Evolutionary conservation across 1,140 invertebrate genomes (phyloP), one percentile per base, ranked within the genome.

Genomic region (Solen grandis): DNA sequence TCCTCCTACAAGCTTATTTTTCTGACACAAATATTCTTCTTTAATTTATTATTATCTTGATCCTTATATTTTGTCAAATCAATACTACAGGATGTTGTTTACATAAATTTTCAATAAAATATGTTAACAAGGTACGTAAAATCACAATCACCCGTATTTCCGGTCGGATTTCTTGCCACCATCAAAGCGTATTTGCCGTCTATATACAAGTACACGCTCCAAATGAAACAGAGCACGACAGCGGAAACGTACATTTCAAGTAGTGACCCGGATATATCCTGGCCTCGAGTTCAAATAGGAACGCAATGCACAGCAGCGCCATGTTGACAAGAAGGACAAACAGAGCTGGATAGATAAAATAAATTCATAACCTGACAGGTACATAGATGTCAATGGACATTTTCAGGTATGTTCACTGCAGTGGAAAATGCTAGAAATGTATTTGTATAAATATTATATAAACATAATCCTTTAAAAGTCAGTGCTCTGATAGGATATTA

Each of bases 331-430:
- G 16, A 16, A 74, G 36, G 8, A 59, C 69, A 36, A 36, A 29
- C 29, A 72, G n/a, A 36, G 69, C 69, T 72, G 27, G 16, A 36
- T 57, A 72, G 22, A 72, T 1, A 55, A 55, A 52, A n/a, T 14
- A 36, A n/a, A n/a, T n/a, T n/a, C n/a, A n/a, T n/a, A n/a, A n/a
- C n/a, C n/a, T n/a, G n/a, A n/a, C n/a, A n/a, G n/a, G n/a, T n/a
- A n/a, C n/a, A n/a, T n/a, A n/a, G n/a, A n/a, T n/a, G n/a, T n/a
- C n/a, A n/a, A n/a, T n/a, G n/a, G n/a, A n/a, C n/a, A n/a, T n/a
- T n/a, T n/a, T n/a, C n/a, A n/a, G n/a, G n/a, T n/a, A n/a, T n/a
- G n/a, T n/a, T n/a, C n/a, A n/a, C n/a, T n/a, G n/a, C n/a, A n/a
- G n/a, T n/a, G n/a, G n/a, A n/a, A n/a, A n/a, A n/a, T n/a, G n/a